Evolutionary conservation across 2,797 vertebrate genomes (phyloP), one percentile per base, ranked within the genome.

Genomic region (Sebastolobus alascanus): DNA sequence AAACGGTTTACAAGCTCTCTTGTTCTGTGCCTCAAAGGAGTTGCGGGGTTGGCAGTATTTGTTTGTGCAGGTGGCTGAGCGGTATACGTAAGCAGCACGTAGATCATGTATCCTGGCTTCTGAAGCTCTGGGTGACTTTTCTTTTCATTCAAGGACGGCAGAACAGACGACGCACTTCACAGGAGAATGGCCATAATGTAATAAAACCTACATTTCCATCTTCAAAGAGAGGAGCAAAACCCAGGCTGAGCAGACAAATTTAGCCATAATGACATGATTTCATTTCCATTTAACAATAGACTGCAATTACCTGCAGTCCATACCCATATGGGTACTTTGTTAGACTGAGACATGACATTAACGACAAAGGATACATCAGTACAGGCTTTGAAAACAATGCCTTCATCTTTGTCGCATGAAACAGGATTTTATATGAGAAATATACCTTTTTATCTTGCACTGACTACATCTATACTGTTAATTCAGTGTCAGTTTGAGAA

Each of bases 161-260:
- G 75, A 77, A 80, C 67, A 74, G 56, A 68, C 18, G 14, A 72
- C 29, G 20, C n/a, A 64, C 73, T 72, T 85, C 67, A 74, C 43
- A 68, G 40, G 60, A 29, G 29, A 73, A 78, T n/a, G 14, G 22
- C 38, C 16, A 5, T 35, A 38, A 81, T 83, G 64, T 75, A 78
- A 77, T 76, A 76, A 70, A 79, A 65, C 46, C 56, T 20, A 69
- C 71, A 66, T 79, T 86, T 79, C 11, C 55, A 80, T 88, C 73
- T 84, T 90, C 81, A 91, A 86, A 91, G 81, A 82, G 59, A 60
- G 60, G 4, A 74, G 37, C 43, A 75, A 55, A 77, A 63, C n/a
- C 35, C 18, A 14, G 55, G 58, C 56, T 31, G 78, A 77, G 37
- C 68, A 70, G 46, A 70, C 65, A 81, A 78, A 87, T 78, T 64